These are phyloP conservation scores for Lepetodrilus schrolli DNA, from an alignment of 2,888 invertebrate genomes.

Conservation along the genomic window DNA sequence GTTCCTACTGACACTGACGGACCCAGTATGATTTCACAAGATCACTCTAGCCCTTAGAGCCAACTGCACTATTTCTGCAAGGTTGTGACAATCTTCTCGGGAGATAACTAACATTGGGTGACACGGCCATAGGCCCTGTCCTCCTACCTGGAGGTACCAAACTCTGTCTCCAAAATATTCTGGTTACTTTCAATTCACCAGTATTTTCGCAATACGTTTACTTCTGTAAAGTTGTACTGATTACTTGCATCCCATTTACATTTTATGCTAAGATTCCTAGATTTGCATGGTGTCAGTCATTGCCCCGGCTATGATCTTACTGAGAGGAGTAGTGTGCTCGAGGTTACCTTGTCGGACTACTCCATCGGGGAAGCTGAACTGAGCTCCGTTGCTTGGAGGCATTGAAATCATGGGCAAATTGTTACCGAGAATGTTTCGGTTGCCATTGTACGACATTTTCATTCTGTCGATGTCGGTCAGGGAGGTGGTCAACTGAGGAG, in stretches of 20 bases:
- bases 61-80: no score
- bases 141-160: slow-evolving; percentile 11
- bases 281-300: slow-evolving; percentile 28
- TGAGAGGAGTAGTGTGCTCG: slow-evolving; percentile 13
- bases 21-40: no score
- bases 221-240: no score
- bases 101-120: no score
- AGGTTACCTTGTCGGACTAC: background rate
- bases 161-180: background rate
- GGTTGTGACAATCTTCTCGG: no score
- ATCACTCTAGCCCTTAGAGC: no score
- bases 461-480: background rate
- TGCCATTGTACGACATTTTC: background rate
- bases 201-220: no score
- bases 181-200: no score
- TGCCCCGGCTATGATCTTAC: slow-evolving; percentile 23
- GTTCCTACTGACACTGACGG: no score
- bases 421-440: background rate
- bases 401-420: background rate
- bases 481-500: background rate
- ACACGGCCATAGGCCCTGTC: background rate
- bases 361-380: background rate
- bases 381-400: background rate
- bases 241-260: no score
- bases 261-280: background rate